These are phyloP conservation scores for Cossypha polioptera DNA, from an alignment of 2,797 vertebrate species.

Conservation along the genomic window DNA sequence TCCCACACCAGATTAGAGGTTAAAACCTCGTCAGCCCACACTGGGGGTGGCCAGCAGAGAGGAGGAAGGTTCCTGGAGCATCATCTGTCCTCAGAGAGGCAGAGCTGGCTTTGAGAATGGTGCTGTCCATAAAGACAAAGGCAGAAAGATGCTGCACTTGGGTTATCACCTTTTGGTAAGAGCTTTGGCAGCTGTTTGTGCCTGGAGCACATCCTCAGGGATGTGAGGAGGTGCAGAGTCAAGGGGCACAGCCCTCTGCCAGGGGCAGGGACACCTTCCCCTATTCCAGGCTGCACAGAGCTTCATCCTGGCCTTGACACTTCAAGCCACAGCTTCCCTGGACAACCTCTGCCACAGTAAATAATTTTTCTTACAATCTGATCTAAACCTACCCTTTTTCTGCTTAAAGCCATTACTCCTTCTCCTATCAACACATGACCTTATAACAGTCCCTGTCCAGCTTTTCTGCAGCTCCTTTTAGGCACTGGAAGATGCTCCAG, in stretches of 20 bases:
- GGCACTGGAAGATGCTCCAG: neutral
- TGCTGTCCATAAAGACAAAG: accelerated
- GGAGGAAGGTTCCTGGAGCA: neutral
- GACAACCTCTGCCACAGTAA: neutral
- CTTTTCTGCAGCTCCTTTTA: neutral
- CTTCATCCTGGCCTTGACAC: neutral
- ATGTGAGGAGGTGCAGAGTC: neutral
- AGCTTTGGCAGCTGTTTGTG: neutral
- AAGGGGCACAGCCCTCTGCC: neutral
- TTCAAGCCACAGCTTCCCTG: neutral
- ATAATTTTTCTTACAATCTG: too few relatives aligned
- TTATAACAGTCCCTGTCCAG: neutral
- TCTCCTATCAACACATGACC: too few relatives aligned
- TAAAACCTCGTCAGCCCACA: neutral
- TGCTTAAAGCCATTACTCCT: neutral
- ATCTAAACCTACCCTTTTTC: neutral
- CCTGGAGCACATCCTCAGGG: neutral
- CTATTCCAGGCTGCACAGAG: neutral
- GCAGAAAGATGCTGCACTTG: neutral
- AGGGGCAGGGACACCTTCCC: neutral
- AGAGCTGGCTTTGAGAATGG: neutral
- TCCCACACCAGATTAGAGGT: neutral
- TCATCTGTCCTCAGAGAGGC: neutral
- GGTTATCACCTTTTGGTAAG: neutral
- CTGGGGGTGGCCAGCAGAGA: neutral